Evolutionary conservation across 2,888 invertebrate species (phyloP).

Genomic region (Nineta flava): DNA sequence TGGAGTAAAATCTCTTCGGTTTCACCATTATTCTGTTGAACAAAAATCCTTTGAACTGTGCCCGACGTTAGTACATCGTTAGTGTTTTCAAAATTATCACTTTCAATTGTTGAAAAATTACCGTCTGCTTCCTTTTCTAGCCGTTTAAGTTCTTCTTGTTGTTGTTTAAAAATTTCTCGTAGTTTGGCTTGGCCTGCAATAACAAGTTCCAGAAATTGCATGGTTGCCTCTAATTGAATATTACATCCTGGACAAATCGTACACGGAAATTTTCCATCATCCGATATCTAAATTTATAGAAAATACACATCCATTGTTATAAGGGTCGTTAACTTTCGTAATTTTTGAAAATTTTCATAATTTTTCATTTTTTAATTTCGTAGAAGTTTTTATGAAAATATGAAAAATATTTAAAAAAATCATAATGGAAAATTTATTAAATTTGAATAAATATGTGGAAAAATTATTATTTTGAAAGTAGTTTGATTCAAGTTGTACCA

Average conservation of each 20-base stretch:
- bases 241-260: slow-evolving; percentile 64
- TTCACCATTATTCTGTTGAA: slow-evolving; percentile 14
- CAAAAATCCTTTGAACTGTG: slow-evolving; percentile 17
- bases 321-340: neutral
- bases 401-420: slow-evolving; percentile 7
- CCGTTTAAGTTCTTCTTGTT: slow-evolving; percentile 26
- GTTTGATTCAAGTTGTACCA: slow-evolving; percentile 26
- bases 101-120: too few relatives aligned
- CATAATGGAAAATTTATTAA: neutral
- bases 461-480: slow-evolving; percentile 11
- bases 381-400: neutral
- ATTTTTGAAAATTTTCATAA: neutral
- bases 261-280: slow-evolving; percentile 52
- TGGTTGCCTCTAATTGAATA: slow-evolving; percentile 56
- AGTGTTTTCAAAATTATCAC: too few relatives aligned
- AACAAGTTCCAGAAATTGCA: slow-evolving; percentile 56
- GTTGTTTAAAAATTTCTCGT: slow-evolving; percentile 30
- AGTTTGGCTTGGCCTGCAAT: slow-evolving; percentile 49
- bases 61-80: slow-evolving; percentile 23
- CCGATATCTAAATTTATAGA: slow-evolving; percentile 36
- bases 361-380: neutral
- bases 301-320: neutral
- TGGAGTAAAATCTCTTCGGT: slow-evolving; percentile 33
- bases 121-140: slow-evolving; percentile 16
- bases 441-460: slow-evolving; percentile 12